Base-by-base conservation (phyloP, 2,797 vertebrate genomes). In the Sebastes glaucus region DNA sequence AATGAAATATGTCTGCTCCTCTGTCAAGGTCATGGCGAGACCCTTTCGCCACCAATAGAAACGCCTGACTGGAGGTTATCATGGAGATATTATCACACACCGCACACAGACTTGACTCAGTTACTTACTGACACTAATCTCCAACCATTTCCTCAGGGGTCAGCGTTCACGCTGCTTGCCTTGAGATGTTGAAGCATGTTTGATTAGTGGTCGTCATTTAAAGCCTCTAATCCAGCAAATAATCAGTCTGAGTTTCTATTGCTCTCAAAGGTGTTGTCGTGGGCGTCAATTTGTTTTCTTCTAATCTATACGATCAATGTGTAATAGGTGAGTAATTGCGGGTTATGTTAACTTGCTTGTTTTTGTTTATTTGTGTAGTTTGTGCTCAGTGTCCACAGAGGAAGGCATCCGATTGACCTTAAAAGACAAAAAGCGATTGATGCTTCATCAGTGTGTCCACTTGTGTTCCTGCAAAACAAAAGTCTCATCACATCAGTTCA, bases 71-170 rank as follows among this genome's bases (percentile, higher is more conserved):
- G 74, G 30, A 80, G 71, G 80, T 88, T 83, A 84, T 80, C 56
- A 4, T 32, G 7, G 28, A 46, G 81, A 88, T 89, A 35, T 74
- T 77, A 84, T 92, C 84, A 16, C 55, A 57, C 46, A 25, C 62
- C 20, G 18, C 46, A 33, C 35, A 71, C 57, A 23, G 69, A 53
- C 66, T 49, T 1, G 9, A 27, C 78, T 64, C n/a, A 2, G 38
- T 80, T 20, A 71, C 61, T 65, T 69, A 85, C 38, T 87, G 83
- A 88, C 72, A 62, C 66, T 91, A 80, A 90, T 89, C 77, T 78
- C 46, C 6, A 28, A 23, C 4, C 2, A 57, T 77, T 88, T 84
- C 81, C 74, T 81, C 42, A 3, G n/a, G 61, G 68, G 80, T 89
- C 78, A 85, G 52, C 84, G 71, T 72, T 89, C 70, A 82, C 55